Percentiles rank a stretch among this genome's conserved stretches.
These are phyloP conservation scores for Drosophila takahashii DNA, from an alignment of 1,140 invertebrate genomes.

Conservation along the genomic window DNA sequence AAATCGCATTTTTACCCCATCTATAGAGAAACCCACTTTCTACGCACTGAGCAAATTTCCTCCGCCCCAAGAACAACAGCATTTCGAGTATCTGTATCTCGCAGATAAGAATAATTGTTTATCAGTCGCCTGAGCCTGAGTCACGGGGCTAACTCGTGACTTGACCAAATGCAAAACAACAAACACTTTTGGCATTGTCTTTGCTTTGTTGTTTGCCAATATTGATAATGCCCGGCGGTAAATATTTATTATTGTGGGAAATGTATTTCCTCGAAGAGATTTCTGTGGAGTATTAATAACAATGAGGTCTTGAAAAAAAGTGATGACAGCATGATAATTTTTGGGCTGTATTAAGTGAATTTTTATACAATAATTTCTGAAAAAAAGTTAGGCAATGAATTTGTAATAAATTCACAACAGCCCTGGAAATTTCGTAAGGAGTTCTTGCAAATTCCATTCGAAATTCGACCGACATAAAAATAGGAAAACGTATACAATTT, in stretches of 20 bases:
- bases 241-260: constrained; percentile 29
- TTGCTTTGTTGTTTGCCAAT: constrained; percentile 32
- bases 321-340: not conserved
- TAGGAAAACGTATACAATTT: no score
- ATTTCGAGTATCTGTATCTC: constrained; percentile 48
- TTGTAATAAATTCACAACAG: no score
- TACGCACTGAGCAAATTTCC: constrained; percentile 43
- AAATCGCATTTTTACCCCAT: constrained; percentile 26
- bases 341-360: no score
- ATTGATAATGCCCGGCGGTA: constrained; percentile 21
- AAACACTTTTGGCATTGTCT: constrained; percentile 22
- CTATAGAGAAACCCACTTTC: constrained; percentile 16
- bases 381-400: no score
- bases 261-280: constrained; percentile 14
- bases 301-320: not conserved
- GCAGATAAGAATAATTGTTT: constrained; percentile 37
- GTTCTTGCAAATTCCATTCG: no score
- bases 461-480: no score
- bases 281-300: constrained; percentile 4
- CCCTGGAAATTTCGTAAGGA: no score
- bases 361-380: no score
- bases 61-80: constrained; percentile 29
- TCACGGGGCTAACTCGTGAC: constrained; percentile 43
- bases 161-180: constrained; percentile 34
- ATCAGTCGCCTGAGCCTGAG: constrained; percentile 27